Percentiles rank a stretch among this genome's conserved stretches.
phyloP scores from a whole-genome alignment of 2,888 invertebrate genomes.

The Galerucella nymphaeae region DNA sequence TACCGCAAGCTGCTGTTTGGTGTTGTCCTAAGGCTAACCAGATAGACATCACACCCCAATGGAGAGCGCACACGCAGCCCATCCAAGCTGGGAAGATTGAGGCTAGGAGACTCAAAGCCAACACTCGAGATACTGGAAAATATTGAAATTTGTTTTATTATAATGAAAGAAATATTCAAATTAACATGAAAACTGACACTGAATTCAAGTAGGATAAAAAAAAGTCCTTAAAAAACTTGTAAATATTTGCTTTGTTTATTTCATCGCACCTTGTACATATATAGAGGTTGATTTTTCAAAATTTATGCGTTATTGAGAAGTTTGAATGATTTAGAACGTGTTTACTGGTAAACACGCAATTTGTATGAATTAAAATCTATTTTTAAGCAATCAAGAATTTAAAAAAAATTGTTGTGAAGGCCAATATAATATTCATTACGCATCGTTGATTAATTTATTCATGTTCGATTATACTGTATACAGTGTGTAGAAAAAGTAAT shows the following conservation, averaged over 20 bases:
- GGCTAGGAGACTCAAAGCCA: slow-evolving; percentile 70
- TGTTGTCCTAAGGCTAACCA: slow-evolving; percentile 68
- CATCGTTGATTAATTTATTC: too few relatives aligned
- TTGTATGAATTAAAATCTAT: slow-evolving; percentile 1
- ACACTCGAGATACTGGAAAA: slow-evolving; percentile 66
- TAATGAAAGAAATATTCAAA: too few relatives aligned
- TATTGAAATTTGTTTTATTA: too few relatives aligned
- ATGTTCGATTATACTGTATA: too few relatives aligned
- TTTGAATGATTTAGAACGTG: not conserved
- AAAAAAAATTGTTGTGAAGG: not conserved
- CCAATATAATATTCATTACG: not conserved
- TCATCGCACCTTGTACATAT: not conserved
- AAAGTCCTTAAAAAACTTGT: too few relatives aligned
- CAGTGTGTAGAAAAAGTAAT: too few relatives aligned
- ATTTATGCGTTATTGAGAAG: not conserved
- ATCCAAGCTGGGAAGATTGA: slow-evolving; percentile 67
- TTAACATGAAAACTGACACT: too few relatives aligned
- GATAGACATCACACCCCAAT: slow-evolving; percentile 69
- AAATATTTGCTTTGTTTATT: not conserved
- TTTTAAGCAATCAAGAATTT: not conserved
- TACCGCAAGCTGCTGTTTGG: slow-evolving; percentile 64
- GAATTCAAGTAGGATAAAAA: too few relatives aligned
- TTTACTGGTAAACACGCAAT: not conserved
- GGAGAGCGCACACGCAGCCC: slow-evolving; percentile 65
- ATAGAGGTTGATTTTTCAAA: not conserved